Conservation (phyloP, 2,113 vertebrate species). For the Scartelaos histophorus region DNA sequence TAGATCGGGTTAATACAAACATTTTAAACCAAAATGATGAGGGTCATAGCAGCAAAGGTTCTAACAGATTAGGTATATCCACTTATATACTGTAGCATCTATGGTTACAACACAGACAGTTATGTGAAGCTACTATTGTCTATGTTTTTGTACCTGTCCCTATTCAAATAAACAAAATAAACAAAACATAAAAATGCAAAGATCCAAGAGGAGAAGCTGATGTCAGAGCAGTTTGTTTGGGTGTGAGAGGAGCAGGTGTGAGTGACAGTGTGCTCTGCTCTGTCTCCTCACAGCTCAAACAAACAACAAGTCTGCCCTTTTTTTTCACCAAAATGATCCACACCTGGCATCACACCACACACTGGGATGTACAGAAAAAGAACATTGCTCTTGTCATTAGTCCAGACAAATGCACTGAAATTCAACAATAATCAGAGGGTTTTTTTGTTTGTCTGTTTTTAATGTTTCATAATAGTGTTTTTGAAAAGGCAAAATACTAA, state of each 20-base stretch:
- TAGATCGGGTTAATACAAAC: too few species aligned
- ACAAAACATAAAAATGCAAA: neutral
- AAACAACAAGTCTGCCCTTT: neutral
- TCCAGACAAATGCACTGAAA: too few species aligned
- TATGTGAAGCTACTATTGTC: neutral
- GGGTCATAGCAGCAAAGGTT: too few species aligned
- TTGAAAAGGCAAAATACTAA: too few species aligned
- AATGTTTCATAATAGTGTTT: too few species aligned
- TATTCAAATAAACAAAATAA: too few species aligned
- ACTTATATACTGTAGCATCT: neutral
- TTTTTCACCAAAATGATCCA: neutral
- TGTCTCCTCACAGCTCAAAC: neutral
- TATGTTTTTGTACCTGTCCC: too few species aligned
- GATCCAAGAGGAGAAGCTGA: neutral
- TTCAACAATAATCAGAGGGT: too few species aligned
- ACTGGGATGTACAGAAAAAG: neutral
- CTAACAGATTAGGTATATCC: too few species aligned
- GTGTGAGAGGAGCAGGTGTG: conserved; percentile 2
- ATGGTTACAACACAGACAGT: neutral
- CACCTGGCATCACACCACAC: neutral
- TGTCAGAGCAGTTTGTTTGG: neutral
- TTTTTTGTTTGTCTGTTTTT: too few species aligned
- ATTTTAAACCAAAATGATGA: too few species aligned
- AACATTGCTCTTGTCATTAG: neutral
- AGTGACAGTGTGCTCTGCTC: neutral